A percentile compares a stretch with the other conserved stretches of the same genome.
Conservation (phyloP, 1,140 invertebrate species). For the Drosophila micromelanica region DNA sequence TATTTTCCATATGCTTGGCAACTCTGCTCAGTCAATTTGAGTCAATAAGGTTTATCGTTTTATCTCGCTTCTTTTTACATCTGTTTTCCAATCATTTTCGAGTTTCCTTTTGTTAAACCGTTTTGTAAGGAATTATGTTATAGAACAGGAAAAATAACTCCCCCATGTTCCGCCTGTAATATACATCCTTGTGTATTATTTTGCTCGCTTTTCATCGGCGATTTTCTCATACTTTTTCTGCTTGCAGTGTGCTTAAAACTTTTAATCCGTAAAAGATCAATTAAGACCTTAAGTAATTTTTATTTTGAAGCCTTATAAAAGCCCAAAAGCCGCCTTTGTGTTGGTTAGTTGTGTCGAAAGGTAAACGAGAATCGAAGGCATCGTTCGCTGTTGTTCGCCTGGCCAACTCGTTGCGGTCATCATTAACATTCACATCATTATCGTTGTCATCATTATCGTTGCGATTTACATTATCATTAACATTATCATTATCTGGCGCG, state of each 20-base stretch:
- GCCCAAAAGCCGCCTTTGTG: not conserved
- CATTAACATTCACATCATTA: not conserved
- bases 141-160: too few species aligned
- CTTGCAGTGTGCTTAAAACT: slow-evolving; percentile 4
- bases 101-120: too few species aligned
- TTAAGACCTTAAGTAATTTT: slow-evolving; percentile 26
- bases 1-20: too few species aligned
- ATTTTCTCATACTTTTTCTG: too few species aligned
- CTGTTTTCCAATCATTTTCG: too few species aligned
- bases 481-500: slow-evolving; percentile 26
- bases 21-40: too few species aligned
- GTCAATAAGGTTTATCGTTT: not conserved
- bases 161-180: too few species aligned
- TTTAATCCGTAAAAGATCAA: slow-evolving; percentile 23
- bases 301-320: not conserved
- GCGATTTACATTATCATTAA: slow-evolving; percentile 8
- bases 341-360: not conserved
- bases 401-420: not conserved
- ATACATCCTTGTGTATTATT: too few species aligned
- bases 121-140: too few species aligned
- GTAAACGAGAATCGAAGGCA: slow-evolving; percentile 24
- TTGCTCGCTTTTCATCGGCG: too few species aligned
- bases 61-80: not conserved
- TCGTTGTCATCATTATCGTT: slow-evolving; percentile 4
- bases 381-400: slow-evolving; percentile 11